Percentiles rank a stretch among this genome's conserved stretches.
Conservation (phyloP, 2,113 vertebrate genomes). For the Solea solea region DNA sequence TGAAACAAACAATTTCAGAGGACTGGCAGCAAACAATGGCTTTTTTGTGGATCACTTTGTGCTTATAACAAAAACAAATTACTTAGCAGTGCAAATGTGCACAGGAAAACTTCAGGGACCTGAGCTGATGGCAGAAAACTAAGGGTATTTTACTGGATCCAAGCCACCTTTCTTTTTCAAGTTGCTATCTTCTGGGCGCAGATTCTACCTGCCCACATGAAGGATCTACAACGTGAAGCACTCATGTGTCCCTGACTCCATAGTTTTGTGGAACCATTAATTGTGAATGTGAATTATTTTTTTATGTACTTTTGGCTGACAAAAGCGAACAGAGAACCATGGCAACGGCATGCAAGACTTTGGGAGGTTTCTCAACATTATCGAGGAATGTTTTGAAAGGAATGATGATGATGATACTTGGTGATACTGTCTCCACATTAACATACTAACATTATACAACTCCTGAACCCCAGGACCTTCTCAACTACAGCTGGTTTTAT, state of each 20-base stretch:
- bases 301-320: not conserved
- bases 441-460: constrained; percentile 60
- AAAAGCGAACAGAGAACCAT: not conserved
- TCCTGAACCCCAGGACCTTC: constrained; percentile 56
- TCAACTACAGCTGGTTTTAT: constrained; percentile 58
- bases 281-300: no score
- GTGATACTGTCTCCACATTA: constrained; percentile 37
- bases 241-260: no score
- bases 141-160: no score
- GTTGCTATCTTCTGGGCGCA: no score
- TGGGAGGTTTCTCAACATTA: not conserved
- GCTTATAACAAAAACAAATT: no score
- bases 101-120: no score
- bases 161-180: no score
- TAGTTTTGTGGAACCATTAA: no score
- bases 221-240: no score
- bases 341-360: not conserved
- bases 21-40: constrained; percentile 30
- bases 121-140: no score
- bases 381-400: not conserved
- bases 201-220: no score
- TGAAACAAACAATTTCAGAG: constrained; percentile 6
- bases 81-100: no score
- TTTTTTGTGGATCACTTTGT: not conserved
- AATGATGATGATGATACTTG: not conserved